Base-by-base conservation (phyloP, 2,888 invertebrate genomes). In the Rhynchonema sp. region DNA sequence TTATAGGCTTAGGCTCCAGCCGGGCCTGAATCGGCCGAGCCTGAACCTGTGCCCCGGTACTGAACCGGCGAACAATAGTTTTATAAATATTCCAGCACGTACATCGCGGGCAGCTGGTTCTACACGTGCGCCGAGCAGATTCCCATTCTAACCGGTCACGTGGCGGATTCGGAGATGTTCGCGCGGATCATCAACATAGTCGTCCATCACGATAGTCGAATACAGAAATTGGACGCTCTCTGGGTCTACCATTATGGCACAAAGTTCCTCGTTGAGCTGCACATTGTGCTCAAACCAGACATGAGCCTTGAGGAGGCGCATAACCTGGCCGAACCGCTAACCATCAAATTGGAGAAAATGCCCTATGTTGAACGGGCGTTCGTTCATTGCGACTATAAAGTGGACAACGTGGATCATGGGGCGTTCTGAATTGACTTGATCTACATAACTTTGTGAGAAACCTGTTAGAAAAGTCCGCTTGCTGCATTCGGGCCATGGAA, bases 161-260 rank as follows among this genome's bases (percentile, higher is more conserved):
- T 68, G 2, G 71, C 68, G 2, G 68, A 69, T 23, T 60, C 66
- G 20, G 67, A 70, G 49, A 63, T 65, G 46, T 60, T 69, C 23
- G 65, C 66, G 25, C 63, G 72, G 25, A 68, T 71, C 56, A 64
- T 71, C 17, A 66, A 65, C 26, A 64, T 72, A 57, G 67, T 68
- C 6, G 65, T 72, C 6, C 65, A 68, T 52, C 73, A 72, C 60
- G 69, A 72, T 60, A 64, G 63, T 13, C 63, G 67, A 9, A 72
- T 72, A 58, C 65, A 62, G 61, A 66, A 62, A 58, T 64, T 78
- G 28, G 78, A 79, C 66, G 77, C 77, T 22, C 73, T 77, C 27
- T 68, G 76, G 60, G 77, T 76, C 2, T 79, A 76, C 65, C 77
- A 78, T 66, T 76, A 75, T 57, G 77, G 77, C 25, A 70, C 69